Percentiles rank a stretch among this genome's conserved stretches.
Conservation (phyloP, 2,797 vertebrate species). For the Emydoidea blandingii region DNA sequence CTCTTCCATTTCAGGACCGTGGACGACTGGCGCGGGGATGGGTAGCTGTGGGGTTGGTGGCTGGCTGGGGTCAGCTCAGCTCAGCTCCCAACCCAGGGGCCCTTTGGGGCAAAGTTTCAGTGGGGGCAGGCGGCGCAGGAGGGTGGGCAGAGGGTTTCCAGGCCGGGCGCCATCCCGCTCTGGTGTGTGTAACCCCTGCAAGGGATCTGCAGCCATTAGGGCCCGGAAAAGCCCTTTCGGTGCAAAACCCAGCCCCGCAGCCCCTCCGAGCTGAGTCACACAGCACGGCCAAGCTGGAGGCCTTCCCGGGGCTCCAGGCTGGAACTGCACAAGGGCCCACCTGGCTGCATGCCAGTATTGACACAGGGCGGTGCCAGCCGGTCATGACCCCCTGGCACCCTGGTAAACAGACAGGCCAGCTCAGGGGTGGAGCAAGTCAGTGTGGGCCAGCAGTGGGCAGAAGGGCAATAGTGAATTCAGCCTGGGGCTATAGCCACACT, state of each 20-base stretch:
- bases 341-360: neutral
- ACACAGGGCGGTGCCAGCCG: neutral
- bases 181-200: neutral
- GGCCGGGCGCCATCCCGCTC: accelerated
- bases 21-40: too few relatives aligned
- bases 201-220: neutral
- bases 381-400: neutral
- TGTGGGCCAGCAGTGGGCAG: neutral
- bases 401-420: neutral
- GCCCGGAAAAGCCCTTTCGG: neutral
- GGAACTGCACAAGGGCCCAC: neutral
- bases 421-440: neutral
- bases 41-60: neutral
- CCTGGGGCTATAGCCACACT: too few relatives aligned
- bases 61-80: too few relatives aligned
- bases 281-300: too few relatives aligned
- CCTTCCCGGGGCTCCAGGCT: too few relatives aligned
- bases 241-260: too few relatives aligned
- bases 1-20: neutral
- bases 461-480: too few relatives aligned
- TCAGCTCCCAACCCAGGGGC: neutral
- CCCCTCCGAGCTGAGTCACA: too few relatives aligned
- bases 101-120: neutral
- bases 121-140: accelerated
- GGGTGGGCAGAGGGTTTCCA: neutral